Evolutionary conservation across 1,140 invertebrate genomes (phyloP), one percentile per base, ranked within the genome.

Genomic region (Platorchestia sp.): DNA sequence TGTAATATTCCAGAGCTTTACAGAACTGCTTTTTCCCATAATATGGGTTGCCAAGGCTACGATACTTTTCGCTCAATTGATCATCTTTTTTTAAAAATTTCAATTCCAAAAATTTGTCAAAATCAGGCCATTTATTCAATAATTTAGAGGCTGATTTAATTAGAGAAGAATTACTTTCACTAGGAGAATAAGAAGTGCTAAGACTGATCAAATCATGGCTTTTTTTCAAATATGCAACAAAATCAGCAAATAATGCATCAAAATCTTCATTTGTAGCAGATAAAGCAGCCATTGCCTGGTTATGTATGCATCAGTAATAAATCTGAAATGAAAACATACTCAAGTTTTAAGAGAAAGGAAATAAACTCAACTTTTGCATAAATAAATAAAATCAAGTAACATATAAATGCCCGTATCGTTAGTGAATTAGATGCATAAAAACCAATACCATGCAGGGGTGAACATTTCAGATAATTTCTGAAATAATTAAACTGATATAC

Each of bases 251-350:
- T 7, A 90, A 6, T 16, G 7, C 41, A 90, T 90, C 87, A 90
- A 90, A 90, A 90, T 90, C 87, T 90, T 75, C 59, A 75, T 41
- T 90, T 90, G 86, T 40, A 42, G 7, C 10, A 43, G 87, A 90
- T 22, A 36, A 43, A 27, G 44, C 42, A 10, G 44, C 41, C 41
- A 90, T 43, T 75, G 10, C 27, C 36, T 22, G 36, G 27, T 75
- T 22, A 75, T 36, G 27, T n/a, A n/a, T 51, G 6, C 59, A 90
- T 27, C 41, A 42, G 36, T 10, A 90, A 0, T 42, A 43, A 90
- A 43, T 90, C 87, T 90, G 87, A 44, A 90, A 90, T n/a, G n/a
- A 90, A 90, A 90, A 90, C 27, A 36, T 75, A 75, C n/a, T n/a
- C 36, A 19, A 51, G 19, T 75, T 75, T 75, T 75, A 75, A 27